Conservation (phyloP, 2,888 invertebrate genomes). For the Ypsolopha sequella region DNA sequence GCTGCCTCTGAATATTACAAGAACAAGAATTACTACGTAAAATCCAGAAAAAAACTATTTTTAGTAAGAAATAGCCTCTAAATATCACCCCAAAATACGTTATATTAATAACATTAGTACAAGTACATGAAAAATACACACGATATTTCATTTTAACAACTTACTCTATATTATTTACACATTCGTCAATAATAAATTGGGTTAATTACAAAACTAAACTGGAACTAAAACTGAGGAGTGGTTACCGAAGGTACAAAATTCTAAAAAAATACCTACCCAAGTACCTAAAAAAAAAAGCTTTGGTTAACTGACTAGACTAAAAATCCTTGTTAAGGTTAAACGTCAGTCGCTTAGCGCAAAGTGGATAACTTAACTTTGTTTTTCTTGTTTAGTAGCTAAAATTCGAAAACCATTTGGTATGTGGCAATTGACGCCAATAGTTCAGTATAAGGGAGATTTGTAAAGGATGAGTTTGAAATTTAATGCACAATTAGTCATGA, state of each 20-base stretch:
- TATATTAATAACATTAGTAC: conserved; percentile 6
- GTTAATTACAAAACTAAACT: conserved; percentile 6
- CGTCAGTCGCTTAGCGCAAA: too few relatives aligned
- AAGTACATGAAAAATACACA: conserved; percentile 38
- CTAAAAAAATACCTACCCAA: too few relatives aligned
- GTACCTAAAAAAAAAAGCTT: too few relatives aligned
- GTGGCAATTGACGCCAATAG: too few relatives aligned
- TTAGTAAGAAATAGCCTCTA: neutral
- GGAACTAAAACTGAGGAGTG: neutral
- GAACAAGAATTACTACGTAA: neutral
- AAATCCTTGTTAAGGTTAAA: too few relatives aligned
- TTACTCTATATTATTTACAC: conserved; percentile 40
- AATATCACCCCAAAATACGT: conserved; percentile 16
- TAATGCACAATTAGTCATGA: too few relatives aligned
- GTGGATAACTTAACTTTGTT: too few relatives aligned
- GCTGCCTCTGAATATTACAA: neutral
- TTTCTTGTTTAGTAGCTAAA: too few relatives aligned
- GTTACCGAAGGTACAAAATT: too few relatives aligned
- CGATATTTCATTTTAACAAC: conserved; percentile 24
- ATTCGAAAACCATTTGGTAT: too few relatives aligned
- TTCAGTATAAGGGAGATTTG: too few relatives aligned
- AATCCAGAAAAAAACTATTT: conserved; percentile 1
- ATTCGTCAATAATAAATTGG: conserved; percentile 24
- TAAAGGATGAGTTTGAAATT: too few relatives aligned
- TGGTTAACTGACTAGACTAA: neutral